A percentile compares a stretch with the other conserved stretches of the same genome.
Evolutionary conservation across 2,113 vertebrate species (phyloP).

Genomic region (Paraplagusia blochii): DNA sequence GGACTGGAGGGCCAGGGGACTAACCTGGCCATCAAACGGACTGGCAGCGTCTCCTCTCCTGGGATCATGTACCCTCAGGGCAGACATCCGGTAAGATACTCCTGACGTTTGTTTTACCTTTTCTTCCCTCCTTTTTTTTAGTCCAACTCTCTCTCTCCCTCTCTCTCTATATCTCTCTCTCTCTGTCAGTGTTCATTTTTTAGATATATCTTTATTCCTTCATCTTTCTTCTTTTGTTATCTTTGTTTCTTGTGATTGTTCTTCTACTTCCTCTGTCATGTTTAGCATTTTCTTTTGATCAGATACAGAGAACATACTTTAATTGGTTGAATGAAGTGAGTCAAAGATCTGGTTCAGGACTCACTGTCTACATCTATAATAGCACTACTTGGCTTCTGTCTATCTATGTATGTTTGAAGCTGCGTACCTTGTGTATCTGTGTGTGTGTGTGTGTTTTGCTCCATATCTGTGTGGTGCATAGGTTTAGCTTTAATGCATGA

Average conservation of each 20-base stretch:
- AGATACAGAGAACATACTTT: slow-evolving; percentile 31
- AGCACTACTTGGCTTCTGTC: too few relatives aligned
- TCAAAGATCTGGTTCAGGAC: too few relatives aligned
- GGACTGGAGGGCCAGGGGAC: slow-evolving; percentile 73
- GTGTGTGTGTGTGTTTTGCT: neutral
- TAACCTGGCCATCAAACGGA: slow-evolving; percentile 73
- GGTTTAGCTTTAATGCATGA: slow-evolving; percentile 27
- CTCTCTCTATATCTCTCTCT: slow-evolving; percentile 1
- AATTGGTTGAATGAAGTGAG: too few relatives aligned
- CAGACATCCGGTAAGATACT: slow-evolving; percentile 78
- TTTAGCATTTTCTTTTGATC: slow-evolving; percentile 20
- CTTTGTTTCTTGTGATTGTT: neutral
- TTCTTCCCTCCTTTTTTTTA: neutral
- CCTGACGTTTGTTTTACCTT: slow-evolving; percentile 30
- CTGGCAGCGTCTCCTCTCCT: slow-evolving; percentile 72
- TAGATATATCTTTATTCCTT: slow-evolving; percentile 1
- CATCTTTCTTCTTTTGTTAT: neutral
- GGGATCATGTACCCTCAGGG: slow-evolving; percentile 83
- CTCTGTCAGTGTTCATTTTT: slow-evolving; percentile 5
- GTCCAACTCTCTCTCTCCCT: slow-evolving; percentile 13
- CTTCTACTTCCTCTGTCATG: neutral
- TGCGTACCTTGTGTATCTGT: neutral
- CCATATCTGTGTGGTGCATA: neutral
- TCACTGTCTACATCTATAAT: too few relatives aligned
- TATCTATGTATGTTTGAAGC: too few relatives aligned